Conservation (phyloP, 2,797 vertebrate species). For the Enteromius viviparus region DNA sequence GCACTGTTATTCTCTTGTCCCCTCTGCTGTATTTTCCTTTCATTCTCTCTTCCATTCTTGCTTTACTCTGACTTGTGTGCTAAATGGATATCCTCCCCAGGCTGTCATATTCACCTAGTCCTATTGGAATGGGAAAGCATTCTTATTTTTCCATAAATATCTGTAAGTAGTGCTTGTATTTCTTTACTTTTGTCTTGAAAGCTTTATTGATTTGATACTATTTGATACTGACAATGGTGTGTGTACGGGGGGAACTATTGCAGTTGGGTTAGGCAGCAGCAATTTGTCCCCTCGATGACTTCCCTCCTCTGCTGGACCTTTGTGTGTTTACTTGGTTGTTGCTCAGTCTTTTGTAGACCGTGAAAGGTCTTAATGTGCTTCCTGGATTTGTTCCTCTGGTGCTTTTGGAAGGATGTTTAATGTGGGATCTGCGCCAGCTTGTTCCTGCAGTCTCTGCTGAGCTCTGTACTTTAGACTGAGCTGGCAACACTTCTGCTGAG, state of each 20-base stretch:
- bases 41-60: constrained; percentile 55
- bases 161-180: constrained; percentile 63
- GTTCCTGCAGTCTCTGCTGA: constrained; percentile 31
- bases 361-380: constrained; percentile 23
- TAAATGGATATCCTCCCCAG: constrained; percentile 68
- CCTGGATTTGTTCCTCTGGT: constrained; percentile 36
- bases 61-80: constrained; percentile 49
- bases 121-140: constrained; percentile 68
- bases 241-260: not conserved
- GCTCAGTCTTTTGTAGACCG: not conserved
- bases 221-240: not conserved
- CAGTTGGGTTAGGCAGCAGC: not conserved
- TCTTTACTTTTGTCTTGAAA: not conserved
- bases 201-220: not conserved
- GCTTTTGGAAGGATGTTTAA: constrained; percentile 38
- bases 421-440: constrained; percentile 19
- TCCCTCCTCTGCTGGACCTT: not conserved
- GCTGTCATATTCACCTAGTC: constrained; percentile 57
- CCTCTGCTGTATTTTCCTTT: constrained; percentile 58
- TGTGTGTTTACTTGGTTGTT: not conserved
- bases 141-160: constrained; percentile 65
- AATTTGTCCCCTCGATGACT: not conserved
- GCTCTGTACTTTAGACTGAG: constrained; percentile 30
- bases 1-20: constrained; percentile 59
- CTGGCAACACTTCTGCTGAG: constrained; percentile 38